Percentiles rank a stretch among this genome's conserved stretches.
Evolutionary conservation across 2,888 invertebrate genomes (phyloP).

Genomic region (Hirtodrosophila duncani): DNA sequence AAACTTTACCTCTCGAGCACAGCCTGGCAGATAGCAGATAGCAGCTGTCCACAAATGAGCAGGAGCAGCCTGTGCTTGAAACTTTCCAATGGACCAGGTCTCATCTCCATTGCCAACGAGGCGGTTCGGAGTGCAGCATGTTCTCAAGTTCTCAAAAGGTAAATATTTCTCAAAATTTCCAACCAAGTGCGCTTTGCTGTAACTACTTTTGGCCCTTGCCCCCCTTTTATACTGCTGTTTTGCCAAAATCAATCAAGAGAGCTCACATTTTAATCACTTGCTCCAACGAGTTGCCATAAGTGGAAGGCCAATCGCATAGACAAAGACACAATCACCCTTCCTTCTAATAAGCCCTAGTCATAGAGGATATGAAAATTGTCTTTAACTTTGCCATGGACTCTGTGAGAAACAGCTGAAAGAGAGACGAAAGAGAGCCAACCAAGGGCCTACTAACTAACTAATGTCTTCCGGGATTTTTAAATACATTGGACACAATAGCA

Average conservation of each 20-base stretch:
- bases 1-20: constrained; percentile 44
- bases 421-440: too few species aligned
- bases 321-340: too few species aligned
- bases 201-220: constrained; percentile 3
- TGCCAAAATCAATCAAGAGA: constrained; percentile 59
- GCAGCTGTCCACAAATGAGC: background rate
- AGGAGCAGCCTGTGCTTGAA: constrained; percentile 39
- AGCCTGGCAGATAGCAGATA: constrained; percentile 3
- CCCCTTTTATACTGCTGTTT: background rate
- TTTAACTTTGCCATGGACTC: too few species aligned
- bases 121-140: constrained; percentile 34
- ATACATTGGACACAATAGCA: too few species aligned
- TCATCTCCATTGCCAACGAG: too few species aligned
- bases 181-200: constrained; percentile 35
- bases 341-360: too few species aligned
- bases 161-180: constrained; percentile 64
- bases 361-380: too few species aligned
- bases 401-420: too few species aligned
- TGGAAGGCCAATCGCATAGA: constrained; percentile 24
- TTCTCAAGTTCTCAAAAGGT: constrained; percentile 57
- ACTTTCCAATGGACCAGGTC: too few species aligned
- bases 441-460: too few species aligned
- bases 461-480: too few species aligned
- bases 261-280: constrained; percentile 64
- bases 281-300: background rate